These are phyloP conservation scores for Drosophila nebulosa DNA, from an alignment of 1,140 invertebrate genomes.

Conservation along the genomic window DNA sequence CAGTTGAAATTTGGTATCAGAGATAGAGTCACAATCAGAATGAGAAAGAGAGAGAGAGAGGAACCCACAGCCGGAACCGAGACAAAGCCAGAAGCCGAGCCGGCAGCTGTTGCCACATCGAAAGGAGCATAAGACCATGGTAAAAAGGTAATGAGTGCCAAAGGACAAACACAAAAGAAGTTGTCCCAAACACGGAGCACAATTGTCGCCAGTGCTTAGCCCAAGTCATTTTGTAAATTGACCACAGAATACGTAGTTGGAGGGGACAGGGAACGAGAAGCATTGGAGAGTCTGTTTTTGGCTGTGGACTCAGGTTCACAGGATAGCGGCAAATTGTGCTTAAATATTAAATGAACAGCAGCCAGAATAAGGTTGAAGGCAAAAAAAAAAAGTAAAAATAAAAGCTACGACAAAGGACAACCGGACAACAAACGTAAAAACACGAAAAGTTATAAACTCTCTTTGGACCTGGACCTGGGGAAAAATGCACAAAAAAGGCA, in stretches of 20 bases:
- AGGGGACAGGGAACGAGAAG: background rate
- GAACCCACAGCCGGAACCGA: background rate
- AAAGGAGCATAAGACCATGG: background rate
- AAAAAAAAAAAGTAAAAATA: conserved; percentile 16
- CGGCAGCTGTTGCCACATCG: conserved; percentile 27
- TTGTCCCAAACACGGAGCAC: conserved; percentile 46
- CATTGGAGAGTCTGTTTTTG: conserved; percentile 25
- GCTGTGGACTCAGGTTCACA: conserved; percentile 20
- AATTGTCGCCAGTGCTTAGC: conserved; percentile 72
- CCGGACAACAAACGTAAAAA: conserved; percentile 75
- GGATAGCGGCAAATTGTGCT: conserved; percentile 72
- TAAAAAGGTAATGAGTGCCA: conserved; percentile 74
- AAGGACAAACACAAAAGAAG: conserved; percentile 68
- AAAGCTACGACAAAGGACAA: conserved; percentile 35
- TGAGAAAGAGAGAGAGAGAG: background rate
- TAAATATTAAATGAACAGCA: conserved; percentile 80
- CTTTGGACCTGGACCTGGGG: conserved; percentile 29
- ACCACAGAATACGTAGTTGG: conserved; percentile 50
- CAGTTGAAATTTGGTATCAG: background rate
- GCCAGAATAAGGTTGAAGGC: conserved; percentile 3
- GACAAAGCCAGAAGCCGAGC: background rate
- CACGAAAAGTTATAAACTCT: conserved; percentile 78
- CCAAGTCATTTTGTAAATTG: conserved; percentile 79
- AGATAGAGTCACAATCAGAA: background rate
- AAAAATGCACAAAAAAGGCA: conserved; percentile 11